phyloP scores from a whole-genome alignment of 2,888 invertebrate species.

The Chydorus sphaericus region DNA sequence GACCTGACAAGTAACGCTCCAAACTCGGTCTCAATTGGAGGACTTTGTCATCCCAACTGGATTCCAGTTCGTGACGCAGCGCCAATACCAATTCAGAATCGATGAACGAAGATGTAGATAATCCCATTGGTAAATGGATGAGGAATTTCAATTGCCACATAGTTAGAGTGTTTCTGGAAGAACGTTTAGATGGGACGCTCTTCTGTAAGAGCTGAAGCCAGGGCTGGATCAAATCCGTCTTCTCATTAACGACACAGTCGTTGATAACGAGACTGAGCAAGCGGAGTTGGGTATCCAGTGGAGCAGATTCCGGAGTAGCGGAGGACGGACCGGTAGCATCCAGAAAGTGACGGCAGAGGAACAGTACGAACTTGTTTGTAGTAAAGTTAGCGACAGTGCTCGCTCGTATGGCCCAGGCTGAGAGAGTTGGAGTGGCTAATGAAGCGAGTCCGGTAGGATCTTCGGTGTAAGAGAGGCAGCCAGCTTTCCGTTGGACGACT shows the following conservation, averaged over 20 bases:
- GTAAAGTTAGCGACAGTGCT: constrained; percentile 10
- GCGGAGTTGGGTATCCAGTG: constrained; percentile 5
- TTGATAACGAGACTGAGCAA: constrained; percentile 18
- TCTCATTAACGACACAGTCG: constrained; percentile 23
- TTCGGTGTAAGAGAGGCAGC: constrained; percentile 69
- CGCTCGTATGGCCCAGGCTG: constrained; percentile 1
- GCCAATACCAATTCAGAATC: not conserved
- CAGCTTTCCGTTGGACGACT: constrained; percentile 76
- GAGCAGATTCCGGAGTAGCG: not conserved
- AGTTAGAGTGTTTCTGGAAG: constrained; percentile 41
- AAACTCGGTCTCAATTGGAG: not conserved
- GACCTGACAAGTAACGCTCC: not conserved
- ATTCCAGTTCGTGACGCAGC: not conserved
- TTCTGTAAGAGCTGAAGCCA: constrained; percentile 16
- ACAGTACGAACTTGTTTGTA: constrained; percentile 7
- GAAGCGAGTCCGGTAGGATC: constrained; percentile 63
- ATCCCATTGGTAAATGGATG: constrained; percentile 36
- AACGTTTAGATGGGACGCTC: constrained; percentile 24
- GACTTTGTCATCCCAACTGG: not conserved
- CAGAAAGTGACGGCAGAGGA: constrained; percentile 9
- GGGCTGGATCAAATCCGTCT: constrained; percentile 21
- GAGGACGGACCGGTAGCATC: not conserved
- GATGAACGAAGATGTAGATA: not conserved
- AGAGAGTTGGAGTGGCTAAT: not conserved
- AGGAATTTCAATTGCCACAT: constrained; percentile 63